Evolutionary conservation across 2,888 invertebrate genomes (phyloP).

Genomic region (Thymelicus acteon): DNA sequence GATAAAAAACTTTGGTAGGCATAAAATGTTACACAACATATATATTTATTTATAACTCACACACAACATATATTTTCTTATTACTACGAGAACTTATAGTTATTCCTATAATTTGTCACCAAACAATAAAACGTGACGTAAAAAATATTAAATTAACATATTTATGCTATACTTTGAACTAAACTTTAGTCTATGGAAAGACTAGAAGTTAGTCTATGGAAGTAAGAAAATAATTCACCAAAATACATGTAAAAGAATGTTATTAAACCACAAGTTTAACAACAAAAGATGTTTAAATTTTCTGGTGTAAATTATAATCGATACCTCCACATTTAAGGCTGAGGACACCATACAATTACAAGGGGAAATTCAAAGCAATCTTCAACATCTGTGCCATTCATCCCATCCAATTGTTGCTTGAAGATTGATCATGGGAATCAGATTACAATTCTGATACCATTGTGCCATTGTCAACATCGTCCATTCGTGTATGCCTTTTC

Average conservation of each 20-base stretch:
- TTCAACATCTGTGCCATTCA: constrained; percentile 48
- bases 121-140: too few species aligned
- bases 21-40: too few species aligned
- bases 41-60: too few species aligned
- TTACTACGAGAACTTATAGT: not conserved
- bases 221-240: not conserved
- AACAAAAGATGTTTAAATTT: constrained; percentile 7
- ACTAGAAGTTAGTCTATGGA: too few species aligned
- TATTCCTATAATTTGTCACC: not conserved
- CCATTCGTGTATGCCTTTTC: constrained; percentile 36
- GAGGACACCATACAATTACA: constrained; percentile 8
- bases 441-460: constrained; percentile 49
- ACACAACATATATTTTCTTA: not conserved
- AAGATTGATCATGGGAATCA: constrained; percentile 49
- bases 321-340: constrained; percentile 13
- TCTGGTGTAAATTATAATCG: constrained; percentile 17
- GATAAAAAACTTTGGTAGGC: not conserved
- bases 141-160: too few species aligned
- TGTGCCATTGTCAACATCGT: constrained; percentile 44
- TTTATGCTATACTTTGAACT: too few species aligned
- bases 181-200: too few species aligned
- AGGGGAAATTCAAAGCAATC: constrained; percentile 42
- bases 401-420: constrained; percentile 45
- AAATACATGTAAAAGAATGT: not conserved
- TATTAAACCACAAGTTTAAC: too few species aligned